Conservation (phyloP, 2,113 vertebrate genomes). For the Noctilio leporinus region DNA sequence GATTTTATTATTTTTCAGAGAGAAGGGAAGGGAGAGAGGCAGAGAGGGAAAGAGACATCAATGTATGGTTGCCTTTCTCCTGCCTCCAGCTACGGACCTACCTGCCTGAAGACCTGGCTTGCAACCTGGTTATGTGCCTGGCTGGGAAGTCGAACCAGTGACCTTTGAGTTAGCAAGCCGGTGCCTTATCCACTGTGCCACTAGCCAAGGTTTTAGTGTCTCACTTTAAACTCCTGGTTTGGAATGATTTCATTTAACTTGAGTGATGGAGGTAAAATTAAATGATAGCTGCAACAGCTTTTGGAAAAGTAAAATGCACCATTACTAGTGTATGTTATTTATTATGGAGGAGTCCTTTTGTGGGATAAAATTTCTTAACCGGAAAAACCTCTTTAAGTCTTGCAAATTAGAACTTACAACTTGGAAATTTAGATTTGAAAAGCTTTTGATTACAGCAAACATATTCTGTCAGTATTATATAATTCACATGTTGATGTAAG, state of each 20-base stretch:
- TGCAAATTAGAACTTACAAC: not conserved
- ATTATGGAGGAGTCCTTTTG: not conserved
- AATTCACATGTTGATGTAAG: not conserved
- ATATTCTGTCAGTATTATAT: not conserved
- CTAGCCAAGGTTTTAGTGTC: not conserved
- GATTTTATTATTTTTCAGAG: too few species aligned
- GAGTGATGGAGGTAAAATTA: conserved; percentile 1
- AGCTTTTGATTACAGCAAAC: not conserved
- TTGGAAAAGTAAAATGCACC: conserved; percentile 18
- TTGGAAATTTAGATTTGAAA: conserved; percentile 13
- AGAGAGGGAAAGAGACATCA: too few species aligned
- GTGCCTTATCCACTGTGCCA: too few species aligned
- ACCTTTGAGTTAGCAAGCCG: too few species aligned
- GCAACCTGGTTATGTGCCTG: too few species aligned
- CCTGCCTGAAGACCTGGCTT: too few species aligned
- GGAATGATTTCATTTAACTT: conserved; percentile 20
- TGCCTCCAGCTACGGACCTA: too few species aligned
- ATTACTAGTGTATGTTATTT: not conserved
- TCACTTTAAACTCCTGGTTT: conserved; percentile 27
- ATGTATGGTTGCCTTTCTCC: too few species aligned
- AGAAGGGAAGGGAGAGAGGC: too few species aligned
- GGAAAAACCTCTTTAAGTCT: not conserved
- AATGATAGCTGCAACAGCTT: not conserved
- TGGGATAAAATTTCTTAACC: not conserved
- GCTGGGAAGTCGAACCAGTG: too few species aligned